Percentiles rank a stretch among this genome's conserved stretches.
Evolutionary conservation across 2,888 invertebrate species (phyloP).

Genomic region (Tachystola acroxantha): DNA sequence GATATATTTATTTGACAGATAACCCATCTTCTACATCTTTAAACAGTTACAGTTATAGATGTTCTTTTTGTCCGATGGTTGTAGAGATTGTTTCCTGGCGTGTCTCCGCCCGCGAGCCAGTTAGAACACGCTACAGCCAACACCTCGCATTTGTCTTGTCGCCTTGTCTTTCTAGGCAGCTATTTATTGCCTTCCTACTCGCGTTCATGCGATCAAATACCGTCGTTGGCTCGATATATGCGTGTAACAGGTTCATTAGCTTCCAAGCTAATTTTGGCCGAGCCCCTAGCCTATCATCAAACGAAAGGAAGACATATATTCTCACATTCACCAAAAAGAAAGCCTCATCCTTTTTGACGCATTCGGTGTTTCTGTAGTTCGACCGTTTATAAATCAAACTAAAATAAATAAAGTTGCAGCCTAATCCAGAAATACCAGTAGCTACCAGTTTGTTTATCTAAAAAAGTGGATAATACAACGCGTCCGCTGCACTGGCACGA

Average conservation of each 20-base stretch:
- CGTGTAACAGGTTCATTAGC: conserved; percentile 54
- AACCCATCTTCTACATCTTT: too few species aligned
- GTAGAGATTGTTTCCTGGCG: conserved; percentile 11
- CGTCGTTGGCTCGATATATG: conserved; percentile 41
- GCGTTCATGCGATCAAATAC: conserved; percentile 46
- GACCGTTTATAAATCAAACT: not conserved
- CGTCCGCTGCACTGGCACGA: conserved; percentile 32
- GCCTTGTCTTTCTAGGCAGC: conserved; percentile 43
- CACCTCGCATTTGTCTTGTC: conserved; percentile 56
- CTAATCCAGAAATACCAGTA: conserved; percentile 12
- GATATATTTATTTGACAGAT: too few species aligned
- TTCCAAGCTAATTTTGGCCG: conserved; percentile 45
- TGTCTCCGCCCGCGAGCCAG: conserved; percentile 12
- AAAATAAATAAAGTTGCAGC: conserved; percentile 4
- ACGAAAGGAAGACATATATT: conserved; percentile 48
- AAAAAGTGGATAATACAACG: not conserved
- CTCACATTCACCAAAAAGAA: conserved; percentile 18
- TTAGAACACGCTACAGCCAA: conserved; percentile 30
- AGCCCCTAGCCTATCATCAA: conserved; percentile 35
- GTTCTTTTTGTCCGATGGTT: not conserved
- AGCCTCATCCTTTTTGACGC: conserved; percentile 6
- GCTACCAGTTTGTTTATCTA: not conserved
- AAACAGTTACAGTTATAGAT: too few species aligned
- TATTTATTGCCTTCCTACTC: conserved; percentile 52
- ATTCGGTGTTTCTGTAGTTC: not conserved